phyloP scores from a whole-genome alignment of 2,888 invertebrate genomes.

The Trissoscelio sp. region DNA sequence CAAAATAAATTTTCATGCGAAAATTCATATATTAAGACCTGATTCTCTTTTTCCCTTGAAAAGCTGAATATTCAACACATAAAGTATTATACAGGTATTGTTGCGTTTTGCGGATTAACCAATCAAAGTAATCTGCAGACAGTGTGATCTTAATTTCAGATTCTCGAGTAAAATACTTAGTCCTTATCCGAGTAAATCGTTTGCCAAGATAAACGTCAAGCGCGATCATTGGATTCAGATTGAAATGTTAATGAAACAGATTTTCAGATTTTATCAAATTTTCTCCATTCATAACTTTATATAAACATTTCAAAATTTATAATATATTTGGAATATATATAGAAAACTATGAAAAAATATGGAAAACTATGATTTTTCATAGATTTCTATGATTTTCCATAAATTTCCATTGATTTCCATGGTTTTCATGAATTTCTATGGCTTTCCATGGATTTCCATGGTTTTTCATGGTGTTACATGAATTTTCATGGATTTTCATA shows the following conservation, averaged over 20 bases:
- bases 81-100: conserved; percentile 22
- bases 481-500: no score
- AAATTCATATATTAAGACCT: neutral
- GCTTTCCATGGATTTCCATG: no score
- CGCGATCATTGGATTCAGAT: no score
- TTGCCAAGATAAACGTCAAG: neutral
- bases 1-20: conserved; percentile 43
- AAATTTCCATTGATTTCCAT: no score
- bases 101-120: conserved; percentile 17
- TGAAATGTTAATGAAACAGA: conserved; percentile 18
- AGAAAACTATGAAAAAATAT: no score
- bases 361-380: no score
- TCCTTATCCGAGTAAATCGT: neutral
- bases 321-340: no score
- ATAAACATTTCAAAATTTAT: neutral
- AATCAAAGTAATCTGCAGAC: conserved; percentile 28
- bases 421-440: no score
- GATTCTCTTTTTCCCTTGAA: neutral
- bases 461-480: no score
- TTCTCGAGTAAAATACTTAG: neutral
- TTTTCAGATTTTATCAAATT: neutral
- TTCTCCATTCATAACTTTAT: neutral
- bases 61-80: conserved; percentile 5
- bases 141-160: conserved; percentile 80
- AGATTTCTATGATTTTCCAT: no score